Percentiles rank a stretch among this genome's conserved stretches.
Conservation (phyloP, 2,888 invertebrate species). For the Xylocampa areola region DNA sequence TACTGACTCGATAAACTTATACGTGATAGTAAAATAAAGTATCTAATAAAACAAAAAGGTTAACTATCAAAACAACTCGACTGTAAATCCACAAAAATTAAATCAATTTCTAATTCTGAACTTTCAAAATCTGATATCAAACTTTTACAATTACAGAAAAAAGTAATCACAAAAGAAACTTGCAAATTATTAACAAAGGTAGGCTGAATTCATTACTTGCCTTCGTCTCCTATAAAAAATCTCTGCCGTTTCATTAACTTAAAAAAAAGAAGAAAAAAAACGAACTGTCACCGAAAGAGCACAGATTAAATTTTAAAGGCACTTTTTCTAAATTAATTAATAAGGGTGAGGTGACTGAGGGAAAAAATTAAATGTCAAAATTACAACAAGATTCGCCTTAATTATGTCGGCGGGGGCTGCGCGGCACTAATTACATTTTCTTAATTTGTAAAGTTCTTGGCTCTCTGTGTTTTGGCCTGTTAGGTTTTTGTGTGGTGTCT, state of each 20-base stretch:
- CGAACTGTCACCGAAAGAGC: constrained; percentile 82
- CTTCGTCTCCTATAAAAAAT: constrained; percentile 78
- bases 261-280: constrained; percentile 64
- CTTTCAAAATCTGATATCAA: constrained; percentile 34
- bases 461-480: constrained; percentile 47
- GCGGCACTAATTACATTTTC: constrained; percentile 87
- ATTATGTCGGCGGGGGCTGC: constrained; percentile 80
- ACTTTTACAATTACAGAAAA: constrained; percentile 59
- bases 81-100: constrained; percentile 13
- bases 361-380: constrained; percentile 89
- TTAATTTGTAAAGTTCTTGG: constrained; percentile 86
- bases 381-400: constrained; percentile 89
- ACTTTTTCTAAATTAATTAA: constrained; percentile 87
- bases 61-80: constrained; percentile 1
- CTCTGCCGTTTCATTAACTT: constrained; percentile 84
- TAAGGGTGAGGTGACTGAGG: constrained; percentile 78
- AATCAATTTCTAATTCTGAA: constrained; percentile 31
- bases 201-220: constrained; percentile 73
- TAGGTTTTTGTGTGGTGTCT: constrained; percentile 30
- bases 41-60: not conserved
- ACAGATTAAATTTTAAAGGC: constrained; percentile 87
- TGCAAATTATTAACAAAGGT: constrained; percentile 70
- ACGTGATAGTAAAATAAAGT: not conserved
- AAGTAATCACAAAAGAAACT: constrained; percentile 51
- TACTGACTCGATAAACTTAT: not conserved